Percentiles rank a stretch among this genome's conserved stretches.
phyloP scores from a whole-genome alignment of 2,797 vertebrate species.

The Furcifer pardalis region DNA sequence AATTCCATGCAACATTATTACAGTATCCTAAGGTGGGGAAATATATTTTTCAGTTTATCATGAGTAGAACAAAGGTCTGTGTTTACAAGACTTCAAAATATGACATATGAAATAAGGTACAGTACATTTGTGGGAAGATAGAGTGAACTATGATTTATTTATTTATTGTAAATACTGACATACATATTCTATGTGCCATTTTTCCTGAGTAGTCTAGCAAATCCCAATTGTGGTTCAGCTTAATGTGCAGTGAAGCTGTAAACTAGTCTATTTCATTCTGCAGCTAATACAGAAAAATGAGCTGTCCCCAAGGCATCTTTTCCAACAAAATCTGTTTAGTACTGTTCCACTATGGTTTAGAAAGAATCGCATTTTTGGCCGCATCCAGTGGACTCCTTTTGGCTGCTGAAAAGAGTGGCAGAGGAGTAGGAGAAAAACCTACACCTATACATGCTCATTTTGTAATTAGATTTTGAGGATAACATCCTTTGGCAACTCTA shows the following conservation, averaged over 20 bases:
- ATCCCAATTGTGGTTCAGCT: neutral
- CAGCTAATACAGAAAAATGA: conserved; percentile 4
- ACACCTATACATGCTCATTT: neutral
- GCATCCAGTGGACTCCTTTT: neutral
- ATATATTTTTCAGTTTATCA: neutral
- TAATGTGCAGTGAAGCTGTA: neutral
- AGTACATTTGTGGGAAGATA: neutral
- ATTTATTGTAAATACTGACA: conserved; percentile 12
- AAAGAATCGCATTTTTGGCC: neutral
- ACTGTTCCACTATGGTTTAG: neutral
- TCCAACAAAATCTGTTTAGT: neutral
- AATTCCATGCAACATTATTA: neutral
- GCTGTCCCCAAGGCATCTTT: neutral
- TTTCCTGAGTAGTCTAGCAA: conserved; percentile 7
- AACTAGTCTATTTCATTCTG: neutral
- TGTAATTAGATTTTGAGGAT: neutral
- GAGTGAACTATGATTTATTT: neutral
- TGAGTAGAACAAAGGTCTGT: neutral
- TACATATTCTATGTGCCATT: conserved; percentile 5
- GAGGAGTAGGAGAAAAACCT: neutral
- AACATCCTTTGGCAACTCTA: neutral
- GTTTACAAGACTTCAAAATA: neutral
- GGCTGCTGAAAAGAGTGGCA: neutral
- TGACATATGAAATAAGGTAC: neutral
- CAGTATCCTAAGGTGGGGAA: neutral